A percentile compares a stretch with the other conserved stretches of the same genome.
phyloP scores from a whole-genome alignment of 2,888 invertebrate genomes.

The Calameuta idolon region DNA sequence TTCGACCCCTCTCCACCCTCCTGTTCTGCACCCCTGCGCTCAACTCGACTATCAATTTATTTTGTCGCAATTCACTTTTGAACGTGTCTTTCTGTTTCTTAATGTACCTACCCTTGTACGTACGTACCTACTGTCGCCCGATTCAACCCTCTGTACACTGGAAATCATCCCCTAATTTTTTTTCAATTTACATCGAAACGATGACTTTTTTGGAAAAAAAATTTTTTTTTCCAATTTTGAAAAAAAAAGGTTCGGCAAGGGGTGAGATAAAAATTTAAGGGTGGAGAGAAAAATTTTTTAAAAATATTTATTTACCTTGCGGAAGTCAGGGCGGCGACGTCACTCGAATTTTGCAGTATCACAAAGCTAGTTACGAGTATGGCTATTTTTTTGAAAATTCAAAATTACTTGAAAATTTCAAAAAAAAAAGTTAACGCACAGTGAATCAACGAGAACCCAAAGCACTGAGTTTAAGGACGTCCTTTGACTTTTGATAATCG shows the following conservation, averaged over 20 bases:
- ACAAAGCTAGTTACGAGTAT: background rate
- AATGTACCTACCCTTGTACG: background rate
- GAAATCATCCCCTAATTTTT: background rate
- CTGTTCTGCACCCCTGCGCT: slow-evolving; percentile 38
- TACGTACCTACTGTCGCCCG: background rate
- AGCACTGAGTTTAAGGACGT: background rate
- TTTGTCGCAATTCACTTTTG: slow-evolving; percentile 53
- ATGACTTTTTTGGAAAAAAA: too few species aligned
- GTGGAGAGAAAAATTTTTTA: too few species aligned
- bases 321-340: background rate
- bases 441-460: background rate
- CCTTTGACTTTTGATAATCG: background rate
- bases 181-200: too few species aligned
- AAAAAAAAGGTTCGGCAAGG: too few species aligned
- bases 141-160: background rate
- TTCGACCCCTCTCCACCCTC: background rate
- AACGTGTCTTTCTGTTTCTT: slow-evolving; percentile 25
- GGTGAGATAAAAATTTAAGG: background rate
- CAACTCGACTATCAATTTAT: slow-evolving; percentile 64
- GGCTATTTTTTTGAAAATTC: background rate
- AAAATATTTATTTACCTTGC: background rate
- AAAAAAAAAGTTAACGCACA: background rate
- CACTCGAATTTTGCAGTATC: background rate
- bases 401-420: background rate
- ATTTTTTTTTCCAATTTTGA: too few species aligned